Conservation (phyloP, 2,888 invertebrate genomes). For the Drosophila antonietae region DNA sequence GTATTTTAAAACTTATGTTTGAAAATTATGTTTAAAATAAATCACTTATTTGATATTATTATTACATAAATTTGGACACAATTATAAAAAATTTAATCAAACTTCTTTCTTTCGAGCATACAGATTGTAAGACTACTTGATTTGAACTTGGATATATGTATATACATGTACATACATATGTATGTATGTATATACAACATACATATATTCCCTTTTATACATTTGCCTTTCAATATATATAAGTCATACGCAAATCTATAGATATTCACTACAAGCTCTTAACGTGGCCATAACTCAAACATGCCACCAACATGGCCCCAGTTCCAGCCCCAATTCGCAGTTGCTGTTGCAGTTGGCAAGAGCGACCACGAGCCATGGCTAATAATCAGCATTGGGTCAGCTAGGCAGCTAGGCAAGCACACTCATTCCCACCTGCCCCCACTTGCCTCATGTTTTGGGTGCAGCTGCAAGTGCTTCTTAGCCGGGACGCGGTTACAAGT, state of each 20-base stretch:
- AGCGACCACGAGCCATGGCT: slow-evolving; percentile 58
- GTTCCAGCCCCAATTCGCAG: slow-evolving; percentile 26
- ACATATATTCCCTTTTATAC: not conserved
- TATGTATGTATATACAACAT: no score
- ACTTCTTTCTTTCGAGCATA: not conserved
- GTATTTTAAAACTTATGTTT: no score
- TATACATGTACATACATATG: no score
- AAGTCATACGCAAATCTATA: not conserved
- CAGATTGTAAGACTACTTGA: not conserved
- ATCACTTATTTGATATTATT: not conserved
- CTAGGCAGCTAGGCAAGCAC: slow-evolving; percentile 9
- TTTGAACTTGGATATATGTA: not conserved
- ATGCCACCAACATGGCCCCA: slow-evolving; percentile 73
- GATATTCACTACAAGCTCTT: slow-evolving; percentile 48
- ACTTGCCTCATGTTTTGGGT: slow-evolving; percentile 11
- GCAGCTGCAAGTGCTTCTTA: slow-evolving; percentile 63
- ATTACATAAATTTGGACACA: not conserved
- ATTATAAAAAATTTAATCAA: no score
- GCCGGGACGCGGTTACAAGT: slow-evolving; percentile 44
- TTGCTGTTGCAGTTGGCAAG: slow-evolving; percentile 9
- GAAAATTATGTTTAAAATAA: not conserved
- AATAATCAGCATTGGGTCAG: slow-evolving; percentile 65
- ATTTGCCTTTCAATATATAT: not conserved
- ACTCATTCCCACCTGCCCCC: not conserved
- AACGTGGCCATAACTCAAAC: slow-evolving; percentile 73